A percentile compares a stretch with the other conserved stretches of the same genome.
Evolutionary conservation across 2,888 invertebrate genomes (phyloP).

Genomic region (Parnassius apollo): DNA sequence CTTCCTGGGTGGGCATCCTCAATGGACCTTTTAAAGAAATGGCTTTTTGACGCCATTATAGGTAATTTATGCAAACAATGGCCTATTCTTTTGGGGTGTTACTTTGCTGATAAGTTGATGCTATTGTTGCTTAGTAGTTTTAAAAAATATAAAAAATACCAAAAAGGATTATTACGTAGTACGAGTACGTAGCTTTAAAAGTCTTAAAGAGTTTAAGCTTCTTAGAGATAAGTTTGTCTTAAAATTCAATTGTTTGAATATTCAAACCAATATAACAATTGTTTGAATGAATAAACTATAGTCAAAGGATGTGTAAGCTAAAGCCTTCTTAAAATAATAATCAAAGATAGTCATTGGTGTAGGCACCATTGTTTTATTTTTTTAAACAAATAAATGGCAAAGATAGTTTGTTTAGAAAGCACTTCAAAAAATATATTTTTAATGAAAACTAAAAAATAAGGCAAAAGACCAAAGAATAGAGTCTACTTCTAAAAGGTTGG

Average conservation of each 20-base stretch:
- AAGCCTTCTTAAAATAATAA: too few species aligned
- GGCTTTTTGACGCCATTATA: conserved; percentile 14
- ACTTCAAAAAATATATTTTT: too few species aligned
- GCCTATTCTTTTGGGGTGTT: conserved; percentile 8
- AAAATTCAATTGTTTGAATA: background rate
- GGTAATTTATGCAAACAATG: conserved; percentile 4
- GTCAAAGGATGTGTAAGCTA: too few species aligned
- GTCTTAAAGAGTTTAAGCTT: background rate
- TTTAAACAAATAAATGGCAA: too few species aligned
- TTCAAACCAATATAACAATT: background rate
- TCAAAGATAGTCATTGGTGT: too few species aligned
- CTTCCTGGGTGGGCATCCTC: conserved; percentile 36
- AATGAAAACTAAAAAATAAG: too few species aligned
- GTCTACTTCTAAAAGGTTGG: too few species aligned
- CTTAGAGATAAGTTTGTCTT: background rate
- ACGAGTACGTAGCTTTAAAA: background rate
- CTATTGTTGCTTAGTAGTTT: conserved; percentile 10
- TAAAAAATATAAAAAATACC: background rate
- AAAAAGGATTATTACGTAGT: too few species aligned
- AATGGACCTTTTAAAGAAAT: conserved; percentile 26
- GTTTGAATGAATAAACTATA: background rate
- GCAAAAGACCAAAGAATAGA: too few species aligned
- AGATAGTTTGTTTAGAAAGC: too few species aligned
- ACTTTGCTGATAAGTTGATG: background rate
- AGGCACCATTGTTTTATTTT: too few species aligned